Evolutionary conservation across 2,797 vertebrate genomes (phyloP).

Genomic region (Protosalanx chinensis): DNA sequence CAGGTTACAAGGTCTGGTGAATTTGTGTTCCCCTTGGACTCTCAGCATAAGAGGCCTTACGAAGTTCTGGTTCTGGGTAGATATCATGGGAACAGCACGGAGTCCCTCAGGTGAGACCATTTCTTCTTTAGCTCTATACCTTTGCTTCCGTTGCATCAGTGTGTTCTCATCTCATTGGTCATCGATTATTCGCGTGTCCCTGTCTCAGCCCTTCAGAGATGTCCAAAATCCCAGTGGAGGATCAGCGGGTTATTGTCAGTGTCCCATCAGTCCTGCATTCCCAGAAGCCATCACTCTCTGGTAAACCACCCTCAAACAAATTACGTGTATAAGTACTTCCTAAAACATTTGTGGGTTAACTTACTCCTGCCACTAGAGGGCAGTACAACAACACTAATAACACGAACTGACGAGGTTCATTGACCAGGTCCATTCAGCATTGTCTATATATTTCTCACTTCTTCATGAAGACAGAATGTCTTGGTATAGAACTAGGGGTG

Average conservation of each 20-base stretch:
- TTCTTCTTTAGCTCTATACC: background rate
- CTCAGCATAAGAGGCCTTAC: constrained; percentile 93
- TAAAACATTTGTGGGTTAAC: background rate
- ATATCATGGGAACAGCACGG: constrained; percentile 46
- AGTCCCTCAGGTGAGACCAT: constrained; percentile 40
- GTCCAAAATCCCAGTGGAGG: constrained; percentile 65
- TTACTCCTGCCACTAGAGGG: constrained; percentile 60
- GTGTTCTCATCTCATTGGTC: constrained; percentile 21
- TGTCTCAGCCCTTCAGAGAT: constrained; percentile 63
- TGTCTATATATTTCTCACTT: background rate
- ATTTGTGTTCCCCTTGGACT: constrained; percentile 92
- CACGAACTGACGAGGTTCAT: background rate
- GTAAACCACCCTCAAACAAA: constrained; percentile 56
- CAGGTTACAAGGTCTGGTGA: constrained; percentile 88
- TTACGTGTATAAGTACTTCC: background rate
- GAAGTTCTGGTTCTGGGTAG: constrained; percentile 87
- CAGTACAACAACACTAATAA: constrained; percentile 54
- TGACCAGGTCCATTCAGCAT: background rate
- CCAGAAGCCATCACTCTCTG: constrained; percentile 91
- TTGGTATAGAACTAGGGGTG: constrained; percentile 20
- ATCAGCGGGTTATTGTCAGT: constrained; percentile 84
- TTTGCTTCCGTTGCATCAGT: background rate
- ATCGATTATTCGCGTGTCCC: constrained; percentile 9
- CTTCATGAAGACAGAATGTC: background rate
- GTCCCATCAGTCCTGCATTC: constrained; percentile 91